Evolutionary conservation across 53 echinoderm and acorn worm genomes (phyloP).

Genomic region (Zoroaster sp.): DNA sequence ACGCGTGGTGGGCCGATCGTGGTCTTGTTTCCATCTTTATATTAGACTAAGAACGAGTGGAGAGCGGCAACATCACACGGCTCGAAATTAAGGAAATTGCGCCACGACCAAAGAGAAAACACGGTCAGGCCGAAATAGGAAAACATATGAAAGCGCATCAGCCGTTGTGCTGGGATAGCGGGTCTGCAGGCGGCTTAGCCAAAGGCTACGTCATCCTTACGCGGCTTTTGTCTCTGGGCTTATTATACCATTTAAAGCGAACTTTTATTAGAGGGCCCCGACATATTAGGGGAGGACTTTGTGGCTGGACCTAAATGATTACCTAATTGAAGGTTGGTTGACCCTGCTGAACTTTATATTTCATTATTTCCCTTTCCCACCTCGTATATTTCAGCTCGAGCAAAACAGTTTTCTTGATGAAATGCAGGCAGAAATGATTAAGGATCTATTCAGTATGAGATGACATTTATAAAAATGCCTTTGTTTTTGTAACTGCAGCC

Average conservation of each 20-base stretch:
- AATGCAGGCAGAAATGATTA: not conserved
- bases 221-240: slow-evolving; percentile 46
- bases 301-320: slow-evolving; percentile 16
- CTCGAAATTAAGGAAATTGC: slow-evolving; percentile 50
- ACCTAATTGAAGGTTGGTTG: slow-evolving; percentile 42
- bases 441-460: not conserved
- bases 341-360: slow-evolving; percentile 23
- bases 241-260: slow-evolving; percentile 41
- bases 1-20: slow-evolving; percentile 34
- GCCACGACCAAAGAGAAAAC: slow-evolving; percentile 39
- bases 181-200: slow-evolving; percentile 23
- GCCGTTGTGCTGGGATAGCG: slow-evolving; percentile 3
- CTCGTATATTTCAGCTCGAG: not conserved
- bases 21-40: slow-evolving; percentile 40
- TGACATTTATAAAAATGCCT: not conserved
- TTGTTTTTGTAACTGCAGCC: not conserved
- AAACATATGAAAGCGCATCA: not conserved
- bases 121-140: slow-evolving; percentile 35
- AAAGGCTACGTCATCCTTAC: slow-evolving; percentile 11
- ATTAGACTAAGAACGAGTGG: slow-evolving; percentile 17
- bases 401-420: not conserved
- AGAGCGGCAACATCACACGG: slow-evolving; percentile 43
- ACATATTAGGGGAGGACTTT: slow-evolving; percentile 32
- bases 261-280: slow-evolving; percentile 46
- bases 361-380: not conserved